Percentiles rank a stretch among this genome's conserved stretches.
phyloP scores from a whole-genome alignment of 2,797 vertebrate genomes.

The Argya squamiceps region DNA sequence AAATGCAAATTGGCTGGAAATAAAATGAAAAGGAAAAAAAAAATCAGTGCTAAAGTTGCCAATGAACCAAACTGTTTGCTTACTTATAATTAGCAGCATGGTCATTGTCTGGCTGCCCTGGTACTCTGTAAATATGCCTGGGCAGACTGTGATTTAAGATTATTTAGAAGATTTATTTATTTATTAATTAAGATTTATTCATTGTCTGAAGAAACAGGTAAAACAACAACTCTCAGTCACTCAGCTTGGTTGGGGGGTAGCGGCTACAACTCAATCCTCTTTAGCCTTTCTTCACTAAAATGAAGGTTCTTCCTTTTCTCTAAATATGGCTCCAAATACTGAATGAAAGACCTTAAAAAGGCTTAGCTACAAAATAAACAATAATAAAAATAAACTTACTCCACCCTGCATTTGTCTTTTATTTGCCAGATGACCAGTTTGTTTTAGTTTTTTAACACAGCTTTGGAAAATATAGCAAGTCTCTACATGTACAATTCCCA shows the following conservation, averaged over 20 bases:
- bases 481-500: neutral
- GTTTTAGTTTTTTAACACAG: neutral
- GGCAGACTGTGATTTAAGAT: neutral
- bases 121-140: neutral
- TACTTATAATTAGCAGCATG: neutral
- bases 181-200: neutral
- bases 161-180: neutral
- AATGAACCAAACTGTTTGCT: neutral
- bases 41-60: neutral
- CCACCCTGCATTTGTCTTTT: neutral
- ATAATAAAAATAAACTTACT: neutral
- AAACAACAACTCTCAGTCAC: neutral
- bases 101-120: neutral
- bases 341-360: neutral
- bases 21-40: neutral
- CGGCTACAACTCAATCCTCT: neutral
- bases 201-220: neutral
- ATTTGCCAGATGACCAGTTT: neutral
- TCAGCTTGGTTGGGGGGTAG: neutral
- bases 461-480: neutral
- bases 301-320: neutral
- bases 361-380: neutral
- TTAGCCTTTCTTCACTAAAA: neutral
- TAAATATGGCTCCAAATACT: neutral
- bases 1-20: neutral